These are phyloP conservation scores for Meandrusa payeni DNA, from an alignment of 2,888 invertebrate genomes.

Conservation along the genomic window DNA sequence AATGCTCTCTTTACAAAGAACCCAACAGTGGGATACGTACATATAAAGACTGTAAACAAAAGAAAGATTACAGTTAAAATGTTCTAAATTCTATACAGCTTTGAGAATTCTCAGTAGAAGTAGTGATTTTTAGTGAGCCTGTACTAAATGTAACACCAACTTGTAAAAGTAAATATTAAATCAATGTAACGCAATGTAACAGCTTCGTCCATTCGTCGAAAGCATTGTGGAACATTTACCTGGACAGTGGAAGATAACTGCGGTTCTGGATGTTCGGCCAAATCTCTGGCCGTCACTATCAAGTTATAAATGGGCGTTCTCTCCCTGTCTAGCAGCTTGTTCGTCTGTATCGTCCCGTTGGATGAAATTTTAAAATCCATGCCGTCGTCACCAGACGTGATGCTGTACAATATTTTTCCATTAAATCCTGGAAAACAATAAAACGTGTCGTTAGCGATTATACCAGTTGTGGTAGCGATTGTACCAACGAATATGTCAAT, in stretches of 20 bases:
- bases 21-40: too few relatives aligned
- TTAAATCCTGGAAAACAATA: slow-evolving; percentile 85
- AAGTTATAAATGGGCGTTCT: slow-evolving; percentile 89
- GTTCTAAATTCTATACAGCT: slow-evolving; percentile 8
- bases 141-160: slow-evolving; percentile 50
- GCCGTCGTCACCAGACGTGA: slow-evolving; percentile 90
- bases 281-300: slow-evolving; percentile 92
- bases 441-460: neutral
- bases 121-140: slow-evolving; percentile 38
- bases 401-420: slow-evolving; percentile 90
- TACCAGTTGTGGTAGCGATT: too few relatives aligned
- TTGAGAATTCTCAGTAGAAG: slow-evolving; percentile 26
- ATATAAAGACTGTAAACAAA: too few relatives aligned
- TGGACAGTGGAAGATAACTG: slow-evolving; percentile 92
- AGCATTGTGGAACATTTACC: slow-evolving; percentile 62
- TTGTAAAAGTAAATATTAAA: slow-evolving; percentile 46
- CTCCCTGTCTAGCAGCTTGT: slow-evolving; percentile 90
- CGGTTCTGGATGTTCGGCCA: slow-evolving; percentile 86
- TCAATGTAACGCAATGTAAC: slow-evolving; percentile 11
- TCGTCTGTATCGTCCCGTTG: slow-evolving; percentile 92
- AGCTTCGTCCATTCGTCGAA: slow-evolving; percentile 2
- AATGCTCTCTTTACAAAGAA: too few relatives aligned
- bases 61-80: too few relatives aligned
- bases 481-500: too few relatives aligned
- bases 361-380: slow-evolving; percentile 89